phyloP scores from a whole-genome alignment of 2,888 invertebrate genomes.

The Hesperia comma region DNA sequence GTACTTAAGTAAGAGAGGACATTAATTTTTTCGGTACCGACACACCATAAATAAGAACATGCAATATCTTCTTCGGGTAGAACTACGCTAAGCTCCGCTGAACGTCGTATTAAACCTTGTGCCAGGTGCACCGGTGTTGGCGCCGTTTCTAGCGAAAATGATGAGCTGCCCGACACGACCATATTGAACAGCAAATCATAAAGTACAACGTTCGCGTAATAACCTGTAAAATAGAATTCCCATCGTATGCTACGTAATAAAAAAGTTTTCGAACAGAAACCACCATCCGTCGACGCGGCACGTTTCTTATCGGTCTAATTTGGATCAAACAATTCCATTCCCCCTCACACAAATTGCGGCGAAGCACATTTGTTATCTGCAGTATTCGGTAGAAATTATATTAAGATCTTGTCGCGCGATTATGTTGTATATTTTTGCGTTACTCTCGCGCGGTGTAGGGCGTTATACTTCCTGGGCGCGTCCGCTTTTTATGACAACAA shows the following conservation, averaged over 20 bases:
- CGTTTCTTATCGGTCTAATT: conserved; percentile 77
- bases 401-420: conserved; percentile 77
- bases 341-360: conserved; percentile 70
- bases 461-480: conserved; percentile 60
- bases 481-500: conserved; percentile 68
- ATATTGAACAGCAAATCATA: conserved; percentile 56
- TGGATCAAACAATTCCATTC: conserved; percentile 77
- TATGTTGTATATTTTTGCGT: conserved; percentile 75
- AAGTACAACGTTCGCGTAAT: conserved; percentile 23
- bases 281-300: conserved; percentile 62
- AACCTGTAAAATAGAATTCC: conserved; percentile 19
- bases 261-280: conserved; percentile 63
- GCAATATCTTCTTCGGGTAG: conserved; percentile 56
- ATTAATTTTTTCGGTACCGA: conserved; percentile 64
- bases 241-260: conserved; percentile 51
- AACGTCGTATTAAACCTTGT: conserved; percentile 54
- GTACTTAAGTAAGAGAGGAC: conserved; percentile 61
- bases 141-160: conserved; percentile 51
- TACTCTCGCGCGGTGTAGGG: conserved; percentile 56
- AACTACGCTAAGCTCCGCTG: conserved; percentile 46
- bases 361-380: conserved; percentile 77
- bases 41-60: conserved; percentile 68
- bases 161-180: conserved; percentile 52
- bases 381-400: conserved; percentile 78
- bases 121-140: conserved; percentile 49